Base-by-base conservation (phyloP, 2,113 vertebrate species). In the Hepsetus odoe region DNA sequence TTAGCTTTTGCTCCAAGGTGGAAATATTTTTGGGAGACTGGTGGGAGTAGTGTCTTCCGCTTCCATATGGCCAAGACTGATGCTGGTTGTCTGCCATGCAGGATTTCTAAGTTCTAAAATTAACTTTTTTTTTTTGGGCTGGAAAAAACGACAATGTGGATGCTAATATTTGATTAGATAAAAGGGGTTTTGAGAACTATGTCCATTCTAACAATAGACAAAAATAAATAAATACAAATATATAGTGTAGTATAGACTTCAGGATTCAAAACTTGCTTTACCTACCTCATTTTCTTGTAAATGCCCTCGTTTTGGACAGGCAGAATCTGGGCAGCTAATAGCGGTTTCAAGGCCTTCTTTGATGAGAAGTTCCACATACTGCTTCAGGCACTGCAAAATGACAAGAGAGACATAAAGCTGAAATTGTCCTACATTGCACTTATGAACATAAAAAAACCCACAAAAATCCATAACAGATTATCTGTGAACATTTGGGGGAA, bases 361-460 rank as follows among this genome's bases (percentile, higher is more conserved):
- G 88, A 99, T 98, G 87, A 99, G 90, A 88, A 98, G 95, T 83
- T 99, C 98, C 83, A 99, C 95, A 35, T 99, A 99, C 91, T 99
- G 98, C 90, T 98, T 99, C 90, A 99, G 95, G 95, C 98, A 99
- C 98, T 99, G 88, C 28, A 85, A 87, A 55, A 84, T 53, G 11
- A 32, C 85, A 76, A 85, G 22, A 66, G 9, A 16, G 28, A 65
- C 8, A 40, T 16, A n/a, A 72, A 9, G 40, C 20, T 20, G 12
- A 53, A 40, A 53, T 38, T n/a, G 61, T 2, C n/a, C 7, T 20
- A 16, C 11, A 30, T 44, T 64, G 28, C 28, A 51, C 24, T 5
- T 35, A 14, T 24, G 18, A 53, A 55, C 61, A 55, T 12, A 44
- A 16, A 22, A 33, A 38, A 56, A 32, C 26, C 6, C 13, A 16